A percentile compares a stretch with the other conserved stretches of the same genome.
phyloP scores from a whole-genome alignment of 2,888 invertebrate genomes.

The Sycophila texana region DNA sequence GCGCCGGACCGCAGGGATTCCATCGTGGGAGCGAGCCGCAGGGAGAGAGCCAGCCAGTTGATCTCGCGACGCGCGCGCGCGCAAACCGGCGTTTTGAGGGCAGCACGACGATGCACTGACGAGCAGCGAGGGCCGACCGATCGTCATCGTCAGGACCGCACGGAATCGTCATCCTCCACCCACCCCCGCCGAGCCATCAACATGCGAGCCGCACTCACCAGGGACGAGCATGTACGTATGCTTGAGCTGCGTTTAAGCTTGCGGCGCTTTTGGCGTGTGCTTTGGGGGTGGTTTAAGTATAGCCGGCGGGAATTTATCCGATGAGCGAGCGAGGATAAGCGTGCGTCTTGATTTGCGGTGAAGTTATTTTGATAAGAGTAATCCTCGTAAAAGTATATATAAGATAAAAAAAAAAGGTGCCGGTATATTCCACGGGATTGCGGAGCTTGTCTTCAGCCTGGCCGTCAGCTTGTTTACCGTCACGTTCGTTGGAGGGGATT shows the following conservation, averaged over 20 bases:
- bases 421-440: not conserved
- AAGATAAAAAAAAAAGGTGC: not conserved
- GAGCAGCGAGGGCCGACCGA: not conserved
- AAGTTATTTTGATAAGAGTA: no score
- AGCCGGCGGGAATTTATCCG: no score
- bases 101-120: not conserved
- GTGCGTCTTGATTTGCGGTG: not conserved
- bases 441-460: no score
- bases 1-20: not conserved
- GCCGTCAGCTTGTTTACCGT: no score
- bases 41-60: no score
- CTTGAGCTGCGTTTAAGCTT: no score
- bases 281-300: not conserved
- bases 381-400: no score
- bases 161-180: not conserved
- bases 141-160: not conserved
- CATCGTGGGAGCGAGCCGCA: no score
- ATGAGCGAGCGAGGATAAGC: no score
- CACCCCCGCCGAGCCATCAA: conserved; percentile 41
- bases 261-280: not conserved
- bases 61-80: conserved; percentile 1
- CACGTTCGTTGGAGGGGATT: conserved; percentile 6
- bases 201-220: conserved; percentile 69
- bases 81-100: no score
- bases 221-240: conserved; percentile 71